Evolutionary conservation across 2,797 vertebrate genomes (phyloP), one percentile per base, ranked within the genome.

Genomic region (Parotocinclus haroldoi): DNA sequence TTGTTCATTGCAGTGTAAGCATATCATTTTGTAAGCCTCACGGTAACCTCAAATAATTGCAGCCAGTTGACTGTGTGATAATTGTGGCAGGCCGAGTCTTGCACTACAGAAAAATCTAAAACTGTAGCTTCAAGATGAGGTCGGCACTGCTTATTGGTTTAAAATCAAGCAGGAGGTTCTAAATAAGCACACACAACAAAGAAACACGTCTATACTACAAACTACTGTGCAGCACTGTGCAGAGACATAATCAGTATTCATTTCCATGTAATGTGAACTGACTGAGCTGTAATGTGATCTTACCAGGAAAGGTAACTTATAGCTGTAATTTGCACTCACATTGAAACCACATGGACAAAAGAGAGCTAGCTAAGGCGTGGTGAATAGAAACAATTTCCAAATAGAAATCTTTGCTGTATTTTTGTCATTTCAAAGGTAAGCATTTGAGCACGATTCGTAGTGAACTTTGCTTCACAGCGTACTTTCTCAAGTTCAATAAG

Each of bases 191-290:
- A 1, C 18, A 52, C 19, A 50, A 11, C 17, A 56, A 9, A 53
- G 42, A 40, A 42, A 14, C 37, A 59, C 54, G 48, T 7, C 62
- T 5, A 44, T 10, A n/a, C 17, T 18, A 7, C 0, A 7, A 61
- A 37, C n/a, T 0, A 0, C 13, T n/a, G 27, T 14, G 61, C 50
- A 48, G 55, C 17, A 9, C 44, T 9, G 12, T 36, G 51, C 57
- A 61, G n/a, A 54, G 37, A 10, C n/a, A 54, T 42, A 50, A 60
- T 49, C 69, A 10, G 39, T 53, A 49, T 71, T 44, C 16, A 4
- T 54, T 60, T 55, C 50, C 37, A 9, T 66, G 42, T 66, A 71
- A 55, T 50, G 40, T 60, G 42, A 53, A 53, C 56, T 39, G 46
- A 52, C 11, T 48, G 56, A 60, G 54, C 12, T 39, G 40, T 16